Conservation (phyloP, 1,140 invertebrate genomes). For the Drosophila kepulauana region DNA sequence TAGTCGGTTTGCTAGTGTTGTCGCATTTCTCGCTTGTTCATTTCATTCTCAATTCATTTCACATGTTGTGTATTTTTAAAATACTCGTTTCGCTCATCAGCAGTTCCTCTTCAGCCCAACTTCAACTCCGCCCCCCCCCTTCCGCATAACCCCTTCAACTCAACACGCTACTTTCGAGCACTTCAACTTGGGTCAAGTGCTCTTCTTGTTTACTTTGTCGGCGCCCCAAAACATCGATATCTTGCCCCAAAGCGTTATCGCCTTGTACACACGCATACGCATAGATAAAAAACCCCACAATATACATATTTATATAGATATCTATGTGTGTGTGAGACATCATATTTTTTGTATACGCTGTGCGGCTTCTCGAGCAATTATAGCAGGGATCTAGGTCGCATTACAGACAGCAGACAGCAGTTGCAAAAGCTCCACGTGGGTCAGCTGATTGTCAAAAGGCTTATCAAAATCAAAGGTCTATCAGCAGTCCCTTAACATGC, state of each 20-base stretch:
- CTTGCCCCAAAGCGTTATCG: slow-evolving; percentile 39
- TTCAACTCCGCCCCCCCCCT: neutral
- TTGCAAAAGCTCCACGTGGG: slow-evolving; percentile 17
- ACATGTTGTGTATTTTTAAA: slow-evolving; percentile 45
- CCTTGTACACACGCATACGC: slow-evolving; percentile 24
- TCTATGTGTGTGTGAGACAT: neutral
- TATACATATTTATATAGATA: slow-evolving; percentile 5
- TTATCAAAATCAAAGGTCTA: slow-evolving; percentile 2
- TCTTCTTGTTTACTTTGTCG: slow-evolving; percentile 54
- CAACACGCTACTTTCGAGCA: neutral
- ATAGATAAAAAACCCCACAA: slow-evolving; percentile 7
- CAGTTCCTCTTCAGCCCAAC: neutral
- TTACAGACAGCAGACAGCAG: slow-evolving; percentile 1
- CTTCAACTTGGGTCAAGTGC: slow-evolving; percentile 36
- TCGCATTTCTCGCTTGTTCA: neutral
- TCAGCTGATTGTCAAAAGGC: slow-evolving; percentile 4
- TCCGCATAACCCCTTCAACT: neutral
- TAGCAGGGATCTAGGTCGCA: slow-evolving; percentile 23
- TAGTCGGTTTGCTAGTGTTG: neutral
- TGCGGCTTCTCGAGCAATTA: slow-evolving; percentile 15
- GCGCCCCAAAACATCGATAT: slow-evolving; percentile 43
- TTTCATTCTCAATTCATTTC: slow-evolving; percentile 11
- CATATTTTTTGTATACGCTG: slow-evolving; percentile 6
- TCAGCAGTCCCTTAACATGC: neutral
- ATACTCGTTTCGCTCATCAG: slow-evolving; percentile 43